Evolutionary conservation across 2,888 invertebrate genomes (phyloP).

Genomic region (Parasteatoda lunata): DNA sequence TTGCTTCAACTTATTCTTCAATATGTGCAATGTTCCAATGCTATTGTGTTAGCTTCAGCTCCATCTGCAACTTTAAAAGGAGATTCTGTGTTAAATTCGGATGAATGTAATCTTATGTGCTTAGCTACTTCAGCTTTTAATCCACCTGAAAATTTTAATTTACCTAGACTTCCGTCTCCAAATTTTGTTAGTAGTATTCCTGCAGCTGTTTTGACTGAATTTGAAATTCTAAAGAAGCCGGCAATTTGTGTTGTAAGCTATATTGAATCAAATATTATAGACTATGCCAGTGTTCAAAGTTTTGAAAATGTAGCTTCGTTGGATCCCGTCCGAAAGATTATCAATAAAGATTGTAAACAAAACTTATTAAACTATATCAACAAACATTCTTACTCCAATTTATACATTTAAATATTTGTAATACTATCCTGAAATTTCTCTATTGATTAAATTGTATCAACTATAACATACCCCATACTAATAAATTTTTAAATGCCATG

Average conservation of each 20-base stretch:
- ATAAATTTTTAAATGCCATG: background rate
- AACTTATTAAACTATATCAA: conserved; percentile 21
- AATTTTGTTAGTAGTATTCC: conserved; percentile 37
- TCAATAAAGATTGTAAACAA: background rate
- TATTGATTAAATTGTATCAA: background rate
- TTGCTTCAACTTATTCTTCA: conserved; percentile 20
- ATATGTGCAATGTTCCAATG: conserved; percentile 4
- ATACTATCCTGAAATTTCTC: background rate
- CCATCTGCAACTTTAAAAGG: conserved; percentile 29
- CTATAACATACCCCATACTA: background rate
- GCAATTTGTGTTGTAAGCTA: conserved; percentile 34
- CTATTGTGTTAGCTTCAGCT: conserved; percentile 21
- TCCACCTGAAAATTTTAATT: background rate
- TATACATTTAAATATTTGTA: conserved; percentile 23
- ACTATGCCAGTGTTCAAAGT: conserved; percentile 18
- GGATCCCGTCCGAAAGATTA: background rate
- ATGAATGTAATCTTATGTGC: conserved; percentile 21
- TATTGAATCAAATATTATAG: conserved; percentile 15
- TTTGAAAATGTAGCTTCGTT: conserved; percentile 24
- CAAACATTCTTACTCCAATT: conserved; percentile 25
- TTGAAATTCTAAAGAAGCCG: conserved; percentile 19
- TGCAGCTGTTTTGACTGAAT: conserved; percentile 29
- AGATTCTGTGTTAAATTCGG: background rate
- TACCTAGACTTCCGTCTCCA: conserved; percentile 22
- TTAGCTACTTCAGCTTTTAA: conserved; percentile 23